These are phyloP conservation scores for Drosophila robusta DNA, from an alignment of 2,888 invertebrate species.

Conservation along the genomic window DNA sequence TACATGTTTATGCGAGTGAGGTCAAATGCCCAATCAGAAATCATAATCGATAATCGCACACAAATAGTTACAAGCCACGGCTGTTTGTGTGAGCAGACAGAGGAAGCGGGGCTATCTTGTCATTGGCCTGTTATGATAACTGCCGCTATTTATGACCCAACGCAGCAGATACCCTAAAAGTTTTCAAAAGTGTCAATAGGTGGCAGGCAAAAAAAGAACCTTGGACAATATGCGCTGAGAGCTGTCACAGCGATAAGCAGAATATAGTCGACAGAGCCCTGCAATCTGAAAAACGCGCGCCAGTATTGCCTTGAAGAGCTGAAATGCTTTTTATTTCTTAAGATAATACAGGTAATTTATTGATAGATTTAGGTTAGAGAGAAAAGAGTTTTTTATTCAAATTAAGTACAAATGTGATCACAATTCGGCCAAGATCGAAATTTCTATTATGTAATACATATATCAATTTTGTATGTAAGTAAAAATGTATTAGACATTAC, in stretches of 20 bases:
- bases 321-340: not conserved
- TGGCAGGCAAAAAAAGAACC: constrained; percentile 37
- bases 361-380: not conserved
- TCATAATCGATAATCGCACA: constrained; percentile 2
- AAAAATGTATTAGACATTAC: not conserved
- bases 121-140: constrained; percentile 33
- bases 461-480: not conserved
- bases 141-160: constrained; percentile 35
- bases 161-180: constrained; percentile 49
- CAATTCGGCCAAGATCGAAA: not conserved
- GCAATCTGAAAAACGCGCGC: constrained; percentile 1
- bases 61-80: not conserved
- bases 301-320: not conserved
- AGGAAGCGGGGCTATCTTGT: constrained; percentile 15
- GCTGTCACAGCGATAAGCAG: constrained; percentile 43
- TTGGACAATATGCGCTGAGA: constrained; percentile 36
- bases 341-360: constrained; percentile 1
- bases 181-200: constrained; percentile 33
- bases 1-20: constrained; percentile 2
- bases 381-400: not conserved
- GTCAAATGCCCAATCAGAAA: constrained; percentile 5
- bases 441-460: too few species aligned
- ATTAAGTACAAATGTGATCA: not conserved
- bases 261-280: constrained; percentile 19
- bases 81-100: not conserved